Evolutionary conservation across 2,797 vertebrate genomes (phyloP), one percentile per base, ranked within the genome.

Genomic region (Coluber constrictor): DNA sequence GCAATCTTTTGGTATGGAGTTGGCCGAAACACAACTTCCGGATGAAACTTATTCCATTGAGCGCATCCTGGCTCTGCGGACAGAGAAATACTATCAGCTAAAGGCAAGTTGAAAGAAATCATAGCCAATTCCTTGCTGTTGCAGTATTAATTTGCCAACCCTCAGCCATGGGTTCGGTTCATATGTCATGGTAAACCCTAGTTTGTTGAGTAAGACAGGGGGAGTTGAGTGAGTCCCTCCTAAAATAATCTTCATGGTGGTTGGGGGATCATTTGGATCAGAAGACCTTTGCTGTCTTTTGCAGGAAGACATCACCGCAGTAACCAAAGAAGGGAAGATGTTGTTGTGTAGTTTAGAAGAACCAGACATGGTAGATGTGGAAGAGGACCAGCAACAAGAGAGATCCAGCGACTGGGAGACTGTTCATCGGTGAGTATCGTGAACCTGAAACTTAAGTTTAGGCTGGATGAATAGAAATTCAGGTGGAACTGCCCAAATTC

Each of bases 1-100:
- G 60, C 99, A 99, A 90, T 97, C 98, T 51, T 99, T 99, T 89
- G 99, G 99, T 79, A 99, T 98, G 0, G 99, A 99, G 95, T 96
- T 99, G 97, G 99, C 99, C 0, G 99, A 99, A 97, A 97, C 98
- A 0, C 98, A 99, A 59, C 97, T 99, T 88, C 98, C 99, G 0
- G 97, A 98, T 0, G 98, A 99, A 90, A 97, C 97, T 54, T 98
- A 97, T 93, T 97, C 97, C 13, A 98, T 98, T 0, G 98, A 99
- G 95, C 95, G 95, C 94, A 98, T 99, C 87, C 97, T 99, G 57
- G 98, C 98, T 18, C 93, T 98, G 92, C 98, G 98, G 97, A 98
- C 98, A 0, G 98, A 99, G 66, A 98, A 98, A 92, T 99, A 99
- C 97, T 98, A 96, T 95, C 98, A 98, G 95, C 98, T 99, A 90